Conservation (phyloP, 2,113 vertebrate genomes). For the Phalacrocorax pelagicus region DNA sequence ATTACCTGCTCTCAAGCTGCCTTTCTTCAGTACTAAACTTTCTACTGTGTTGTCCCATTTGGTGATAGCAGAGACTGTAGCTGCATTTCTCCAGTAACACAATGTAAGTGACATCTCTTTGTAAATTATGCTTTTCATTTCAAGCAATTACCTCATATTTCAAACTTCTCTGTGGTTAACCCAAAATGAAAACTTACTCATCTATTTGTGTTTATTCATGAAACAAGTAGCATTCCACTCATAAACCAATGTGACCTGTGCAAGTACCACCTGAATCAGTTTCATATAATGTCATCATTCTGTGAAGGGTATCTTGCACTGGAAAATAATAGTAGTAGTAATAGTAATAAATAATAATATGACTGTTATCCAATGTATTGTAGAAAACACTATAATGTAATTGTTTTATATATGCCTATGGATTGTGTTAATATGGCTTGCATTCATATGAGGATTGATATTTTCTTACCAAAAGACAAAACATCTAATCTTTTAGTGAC, state of each 20-base stretch:
- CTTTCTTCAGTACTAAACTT: not conserved
- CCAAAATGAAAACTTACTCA: slow-evolving; percentile 51
- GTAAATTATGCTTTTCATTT: slow-evolving; percentile 69
- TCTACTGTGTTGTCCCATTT: not conserved
- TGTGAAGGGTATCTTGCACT: not conserved
- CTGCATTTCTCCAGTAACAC: not conserved
- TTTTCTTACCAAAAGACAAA: not conserved
- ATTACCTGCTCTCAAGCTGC: not conserved
- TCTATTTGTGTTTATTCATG: not conserved
- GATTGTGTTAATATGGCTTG: not conserved
- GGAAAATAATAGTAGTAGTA: not conserved
- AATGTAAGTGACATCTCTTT: slow-evolving; percentile 20
- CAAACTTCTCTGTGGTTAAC: slow-evolving; percentile 65
- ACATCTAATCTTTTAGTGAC: not conserved
- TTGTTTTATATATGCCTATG: not conserved
- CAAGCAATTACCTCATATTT: slow-evolving; percentile 59
- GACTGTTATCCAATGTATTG: not conserved
- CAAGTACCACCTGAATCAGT: not conserved
- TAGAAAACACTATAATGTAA: not conserved
- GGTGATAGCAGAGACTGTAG: slow-evolving; percentile 22
- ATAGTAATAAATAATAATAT: not conserved
- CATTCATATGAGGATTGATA: not conserved
- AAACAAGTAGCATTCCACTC: not conserved
- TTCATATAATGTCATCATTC: not conserved
- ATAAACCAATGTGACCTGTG: not conserved